Base-by-base conservation (phyloP, 2,888 invertebrate genomes). In the Tryphoninae sp. region DNA sequence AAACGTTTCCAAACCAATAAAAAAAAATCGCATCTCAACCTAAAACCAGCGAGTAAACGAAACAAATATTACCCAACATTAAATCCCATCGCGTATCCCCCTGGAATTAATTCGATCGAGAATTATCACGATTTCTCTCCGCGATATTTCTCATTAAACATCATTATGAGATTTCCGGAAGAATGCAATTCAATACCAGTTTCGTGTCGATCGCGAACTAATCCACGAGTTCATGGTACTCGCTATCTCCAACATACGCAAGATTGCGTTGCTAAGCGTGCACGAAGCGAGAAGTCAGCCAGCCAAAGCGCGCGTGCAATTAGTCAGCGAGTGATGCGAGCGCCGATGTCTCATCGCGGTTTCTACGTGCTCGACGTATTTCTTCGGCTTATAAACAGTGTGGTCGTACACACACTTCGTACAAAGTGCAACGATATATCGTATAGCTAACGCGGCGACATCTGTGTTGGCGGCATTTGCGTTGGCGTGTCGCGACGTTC, bases 261-360 rank as follows among this genome's bases (percentile, higher is more conserved):
- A 40, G 59, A 73, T 78, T 78, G 77, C 77, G 61, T 53, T 26
- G 53, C 51, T 59, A 74, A 53, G 61, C 22, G 71, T 23, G 58
- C 19, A 22, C 49, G 73, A 62, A 69, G 72, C 53, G 67, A 65
- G 64, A 33, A 81, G 64, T 74, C 73, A 58, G 73, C 26, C 59
- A 45, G 73, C 26, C 59, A 45, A 40, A 62, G 19, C 75, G 26
- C 76, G 75, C 42, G 75, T 53, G 83, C 83, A 86, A 86, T 86
- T 86, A 86, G 85, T 86, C 85, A 83, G 82, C 76, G 68, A 81
- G 78, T 77, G 80, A 82, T 80, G 75, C 80, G 77, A 75, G 62
- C 74, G 58, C 59, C 62, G 79, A 81, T 77, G 69, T 51, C 73
- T 79, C 69, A 79, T 76, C 81, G 79, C 72, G 67, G 55, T 55